These are phyloP conservation scores for Agriotes lineatus DNA, from an alignment of 2,888 invertebrate species.

Conservation along the genomic window DNA sequence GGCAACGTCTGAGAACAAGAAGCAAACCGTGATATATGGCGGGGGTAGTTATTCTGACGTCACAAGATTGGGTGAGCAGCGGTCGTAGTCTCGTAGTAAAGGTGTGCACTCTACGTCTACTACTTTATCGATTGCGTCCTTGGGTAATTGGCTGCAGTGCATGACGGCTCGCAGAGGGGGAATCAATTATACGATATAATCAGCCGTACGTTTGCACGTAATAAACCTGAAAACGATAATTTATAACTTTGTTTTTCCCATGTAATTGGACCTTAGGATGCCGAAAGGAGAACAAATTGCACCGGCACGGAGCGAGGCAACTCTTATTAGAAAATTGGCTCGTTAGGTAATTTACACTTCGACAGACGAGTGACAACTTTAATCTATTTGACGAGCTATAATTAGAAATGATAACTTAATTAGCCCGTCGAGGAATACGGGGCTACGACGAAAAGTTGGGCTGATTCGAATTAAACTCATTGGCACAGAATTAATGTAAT, in stretches of 20 bases:
- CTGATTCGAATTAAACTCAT: too few species aligned
- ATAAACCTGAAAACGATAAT: slow-evolving; percentile 25
- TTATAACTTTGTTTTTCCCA: slow-evolving; percentile 27
- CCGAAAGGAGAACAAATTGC: slow-evolving; percentile 6
- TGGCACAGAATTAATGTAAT: too few species aligned
- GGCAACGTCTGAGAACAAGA: too few species aligned
- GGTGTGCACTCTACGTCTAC: background rate
- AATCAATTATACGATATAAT: slow-evolving; percentile 41
- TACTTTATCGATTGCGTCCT: slow-evolving; percentile 26
- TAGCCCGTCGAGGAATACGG: background rate
- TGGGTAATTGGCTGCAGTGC: slow-evolving; percentile 25
- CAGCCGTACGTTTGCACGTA: slow-evolving; percentile 32
- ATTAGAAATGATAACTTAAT: slow-evolving; percentile 15
- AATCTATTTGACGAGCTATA: background rate
- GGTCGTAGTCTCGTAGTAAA: slow-evolving; percentile 10
- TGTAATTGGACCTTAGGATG: slow-evolving; percentile 9
- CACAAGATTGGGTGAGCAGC: too few species aligned
- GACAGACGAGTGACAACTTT: slow-evolving; percentile 2
- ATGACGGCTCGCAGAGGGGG: slow-evolving; percentile 16
- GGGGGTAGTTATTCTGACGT: too few species aligned
- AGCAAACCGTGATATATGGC: too few species aligned
- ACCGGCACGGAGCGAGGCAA: background rate
- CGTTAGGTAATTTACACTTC: slow-evolving; percentile 2
- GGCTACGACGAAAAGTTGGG: background rate
- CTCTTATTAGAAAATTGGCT: background rate